Evolutionary conservation across 2,797 vertebrate species (phyloP).

Genomic region (Fringilla coelebs): DNA sequence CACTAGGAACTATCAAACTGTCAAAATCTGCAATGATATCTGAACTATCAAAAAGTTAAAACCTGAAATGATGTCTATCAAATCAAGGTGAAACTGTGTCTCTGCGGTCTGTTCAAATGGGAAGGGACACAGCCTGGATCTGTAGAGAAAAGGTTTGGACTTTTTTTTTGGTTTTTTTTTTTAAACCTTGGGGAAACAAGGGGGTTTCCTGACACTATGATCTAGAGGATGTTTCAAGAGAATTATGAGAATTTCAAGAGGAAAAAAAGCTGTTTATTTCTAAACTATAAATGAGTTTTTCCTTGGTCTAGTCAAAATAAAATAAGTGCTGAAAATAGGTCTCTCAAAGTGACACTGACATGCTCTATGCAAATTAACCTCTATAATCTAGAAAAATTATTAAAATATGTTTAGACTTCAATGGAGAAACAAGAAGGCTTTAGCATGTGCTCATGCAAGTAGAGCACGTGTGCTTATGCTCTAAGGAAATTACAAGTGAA

Average conservation of each 20-base stretch:
- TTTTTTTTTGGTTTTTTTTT: not conserved
- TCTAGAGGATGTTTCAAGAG: conserved; percentile 2
- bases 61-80: not conserved
- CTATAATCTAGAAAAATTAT: not conserved
- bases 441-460: not conserved
- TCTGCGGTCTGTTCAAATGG: not conserved
- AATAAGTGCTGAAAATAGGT: conserved; percentile 61
- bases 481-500: not conserved
- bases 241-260: conserved; percentile 42
- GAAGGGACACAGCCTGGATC: not conserved
- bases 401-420: not conserved
- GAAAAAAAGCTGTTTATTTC: conserved; percentile 42
- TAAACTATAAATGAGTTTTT: conserved; percentile 16
- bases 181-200: conserved; percentile 33
- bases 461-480: not conserved
- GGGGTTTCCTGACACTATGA: not conserved
- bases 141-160: not conserved
- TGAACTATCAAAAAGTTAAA: not conserved
- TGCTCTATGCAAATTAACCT: conserved; percentile 39
- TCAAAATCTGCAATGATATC: not conserved
- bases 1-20: not conserved
- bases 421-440: not conserved
- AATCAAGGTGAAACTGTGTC: not conserved
- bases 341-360: conserved; percentile 23
- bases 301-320: conserved; percentile 45